Conservation (phyloP, 2,113 vertebrate genomes). For the Corvus moneduloides region DNA sequence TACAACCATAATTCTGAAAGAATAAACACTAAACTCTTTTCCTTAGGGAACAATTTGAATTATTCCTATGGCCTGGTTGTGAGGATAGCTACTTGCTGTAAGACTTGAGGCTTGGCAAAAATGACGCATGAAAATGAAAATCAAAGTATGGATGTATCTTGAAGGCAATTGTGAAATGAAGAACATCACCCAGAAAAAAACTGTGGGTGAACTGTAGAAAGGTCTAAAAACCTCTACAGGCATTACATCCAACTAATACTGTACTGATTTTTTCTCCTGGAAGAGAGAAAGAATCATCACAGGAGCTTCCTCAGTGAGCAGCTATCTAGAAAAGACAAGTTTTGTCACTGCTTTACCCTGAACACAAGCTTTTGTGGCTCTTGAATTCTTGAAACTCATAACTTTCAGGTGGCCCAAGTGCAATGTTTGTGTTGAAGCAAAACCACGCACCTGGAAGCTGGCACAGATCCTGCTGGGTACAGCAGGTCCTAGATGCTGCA, state of each 20-base stretch:
- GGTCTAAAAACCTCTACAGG: not conserved
- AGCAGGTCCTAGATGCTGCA: not conserved
- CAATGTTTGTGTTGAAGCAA: not conserved
- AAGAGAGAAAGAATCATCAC: not conserved
- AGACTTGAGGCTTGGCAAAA: not conserved
- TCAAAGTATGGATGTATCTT: not conserved
- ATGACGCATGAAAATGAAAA: not conserved
- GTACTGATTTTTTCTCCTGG: fast-evolving
- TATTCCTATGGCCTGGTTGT: not conserved
- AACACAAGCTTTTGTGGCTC: not conserved
- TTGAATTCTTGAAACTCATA: not conserved
- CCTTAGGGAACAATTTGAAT: not conserved
- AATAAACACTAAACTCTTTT: not conserved
- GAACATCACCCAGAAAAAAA: not conserved
- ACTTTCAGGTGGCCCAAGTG: not conserved
- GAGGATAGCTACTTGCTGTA: not conserved
- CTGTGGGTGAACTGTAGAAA: not conserved
- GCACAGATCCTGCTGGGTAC: not conserved
- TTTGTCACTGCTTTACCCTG: not conserved
- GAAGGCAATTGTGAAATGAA: not conserved
- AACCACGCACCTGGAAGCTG: not conserved
- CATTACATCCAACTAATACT: not conserved
- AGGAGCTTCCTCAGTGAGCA: not conserved
- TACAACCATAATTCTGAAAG: not conserved
- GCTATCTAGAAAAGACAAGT: not conserved